Conservation (phyloP, 1,140 invertebrate species). For the Drosophila santomea region DNA sequence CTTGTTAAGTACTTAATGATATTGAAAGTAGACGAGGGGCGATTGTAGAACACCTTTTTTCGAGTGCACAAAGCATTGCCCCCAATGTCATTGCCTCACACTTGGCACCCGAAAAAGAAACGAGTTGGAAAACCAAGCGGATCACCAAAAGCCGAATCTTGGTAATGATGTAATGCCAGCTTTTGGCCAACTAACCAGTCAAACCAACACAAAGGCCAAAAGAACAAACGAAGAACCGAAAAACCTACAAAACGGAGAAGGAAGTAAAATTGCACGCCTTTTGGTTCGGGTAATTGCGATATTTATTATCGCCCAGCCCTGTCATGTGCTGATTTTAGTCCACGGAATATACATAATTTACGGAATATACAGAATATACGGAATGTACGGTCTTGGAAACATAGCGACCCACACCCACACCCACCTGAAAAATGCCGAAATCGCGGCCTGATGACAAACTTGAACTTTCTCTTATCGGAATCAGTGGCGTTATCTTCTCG, state of each 20-base stretch:
- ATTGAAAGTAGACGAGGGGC: too few species aligned
- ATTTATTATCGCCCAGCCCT: conserved; percentile 34
- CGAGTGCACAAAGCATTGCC: conserved; percentile 32
- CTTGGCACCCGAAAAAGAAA: conserved; percentile 46
- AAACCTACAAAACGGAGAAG: conserved; percentile 11
- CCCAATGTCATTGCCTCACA: conserved; percentile 63
- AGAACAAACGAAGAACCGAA: conserved; percentile 17
- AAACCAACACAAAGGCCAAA: conserved; percentile 23
- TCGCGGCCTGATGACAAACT: conserved; percentile 39
- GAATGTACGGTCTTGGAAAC: neutral
- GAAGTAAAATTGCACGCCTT: conserved; percentile 69
- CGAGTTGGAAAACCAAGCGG: conserved; percentile 29
- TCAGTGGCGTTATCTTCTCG: conserved; percentile 47
- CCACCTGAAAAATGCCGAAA: conserved; percentile 8
- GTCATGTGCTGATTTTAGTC: conserved; percentile 24
- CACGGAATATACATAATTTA: too few species aligned
- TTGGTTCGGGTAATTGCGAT: conserved; percentile 65
- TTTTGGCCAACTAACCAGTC: conserved; percentile 43
- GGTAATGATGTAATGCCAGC: conserved; percentile 67
- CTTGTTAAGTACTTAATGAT: too few species aligned
- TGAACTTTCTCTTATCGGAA: conserved; percentile 54
- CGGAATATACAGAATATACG: too few species aligned
- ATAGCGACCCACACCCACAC: conserved; percentile 19
- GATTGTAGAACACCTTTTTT: conserved; percentile 14
- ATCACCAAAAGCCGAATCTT: conserved; percentile 19